Evolutionary conservation across 2,797 vertebrate species (phyloP).

Genomic region (Pteronotus mesoamericanus): DNA sequence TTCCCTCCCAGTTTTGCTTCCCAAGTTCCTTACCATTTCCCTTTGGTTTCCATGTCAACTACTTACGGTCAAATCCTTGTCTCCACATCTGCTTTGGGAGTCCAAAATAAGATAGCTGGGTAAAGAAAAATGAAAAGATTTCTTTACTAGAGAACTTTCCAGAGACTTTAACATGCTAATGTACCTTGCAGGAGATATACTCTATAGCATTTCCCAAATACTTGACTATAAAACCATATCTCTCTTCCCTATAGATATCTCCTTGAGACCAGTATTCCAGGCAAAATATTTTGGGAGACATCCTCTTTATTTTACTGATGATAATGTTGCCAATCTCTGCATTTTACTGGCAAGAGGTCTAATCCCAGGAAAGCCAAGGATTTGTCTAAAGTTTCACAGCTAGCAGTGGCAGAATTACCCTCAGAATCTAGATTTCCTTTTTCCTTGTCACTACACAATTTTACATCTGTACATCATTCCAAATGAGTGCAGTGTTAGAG

Average conservation of each 20-base stretch:
- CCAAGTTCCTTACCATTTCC: neutral
- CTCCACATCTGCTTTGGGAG: neutral
- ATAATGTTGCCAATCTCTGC: neutral
- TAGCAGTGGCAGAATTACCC: neutral
- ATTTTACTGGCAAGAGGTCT: neutral
- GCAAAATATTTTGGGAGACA: conserved; percentile 29
- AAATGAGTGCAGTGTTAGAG: neutral
- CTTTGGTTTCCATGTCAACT: neutral
- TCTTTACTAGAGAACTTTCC: conserved; percentile 36
- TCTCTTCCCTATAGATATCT: neutral
- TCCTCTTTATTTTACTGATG: neutral
- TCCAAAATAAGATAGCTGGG: neutral
- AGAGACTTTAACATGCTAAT: conserved; percentile 20
- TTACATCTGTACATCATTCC: neutral
- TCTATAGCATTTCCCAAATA: conserved; percentile 18
- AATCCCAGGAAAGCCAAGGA: neutral
- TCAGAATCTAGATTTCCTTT: neutral
- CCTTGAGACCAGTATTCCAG: conserved; percentile 6
- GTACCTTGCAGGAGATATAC: neutral
- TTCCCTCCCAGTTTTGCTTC: neutral
- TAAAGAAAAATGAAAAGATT: conserved; percentile 14
- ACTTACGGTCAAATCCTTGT: neutral
- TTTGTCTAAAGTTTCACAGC: neutral
- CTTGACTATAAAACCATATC: neutral
- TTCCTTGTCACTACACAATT: neutral